A percentile compares a stretch with the other conserved stretches of the same genome.
Evolutionary conservation across 2,113 vertebrate species (phyloP).

Genomic region (Butastur rufipennis): DNA sequence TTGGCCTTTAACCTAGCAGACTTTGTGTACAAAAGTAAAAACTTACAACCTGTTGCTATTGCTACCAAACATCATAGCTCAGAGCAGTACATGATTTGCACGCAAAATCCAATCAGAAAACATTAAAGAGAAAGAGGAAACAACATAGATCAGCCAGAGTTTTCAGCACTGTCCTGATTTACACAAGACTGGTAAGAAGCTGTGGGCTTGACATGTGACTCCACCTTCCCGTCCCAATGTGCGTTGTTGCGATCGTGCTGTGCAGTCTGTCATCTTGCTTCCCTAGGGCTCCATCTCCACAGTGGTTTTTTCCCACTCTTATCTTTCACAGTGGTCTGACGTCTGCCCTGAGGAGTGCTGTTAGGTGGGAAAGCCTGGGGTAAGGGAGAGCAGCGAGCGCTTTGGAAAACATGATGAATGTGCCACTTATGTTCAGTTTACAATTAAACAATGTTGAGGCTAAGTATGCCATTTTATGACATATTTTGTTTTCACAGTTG

Average conservation of each 20-base stretch:
- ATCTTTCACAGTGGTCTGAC: not conserved
- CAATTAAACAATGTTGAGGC: not conserved
- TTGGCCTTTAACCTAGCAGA: not conserved
- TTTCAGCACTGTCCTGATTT: not conserved
- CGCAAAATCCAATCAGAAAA: not conserved
- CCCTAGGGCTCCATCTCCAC: not conserved
- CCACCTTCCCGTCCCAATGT: rapidly evolving
- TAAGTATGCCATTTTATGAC: not conserved
- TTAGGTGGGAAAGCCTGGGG: not conserved
- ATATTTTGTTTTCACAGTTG: slow-evolving; percentile 17
- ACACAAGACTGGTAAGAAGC: not conserved
- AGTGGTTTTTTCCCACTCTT: not conserved
- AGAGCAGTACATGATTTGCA: not conserved
- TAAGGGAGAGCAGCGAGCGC: not conserved
- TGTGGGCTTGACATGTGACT: not conserved
- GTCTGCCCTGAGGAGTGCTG: not conserved
- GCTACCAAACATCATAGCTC: not conserved
- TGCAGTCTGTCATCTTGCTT: not conserved
- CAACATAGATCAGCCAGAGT: not conserved
- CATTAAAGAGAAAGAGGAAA: not conserved
- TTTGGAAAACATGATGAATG: not conserved
- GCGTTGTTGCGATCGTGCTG: not conserved
- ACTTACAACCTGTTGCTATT: not conserved
- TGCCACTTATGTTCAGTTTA: slow-evolving; percentile 7
- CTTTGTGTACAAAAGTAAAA: not conserved